A percentile compares a stretch with the other conserved stretches of the same genome.
Evolutionary conservation across 2,888 invertebrate species (phyloP).

Genomic region (Cataglyphis cursor): DNA sequence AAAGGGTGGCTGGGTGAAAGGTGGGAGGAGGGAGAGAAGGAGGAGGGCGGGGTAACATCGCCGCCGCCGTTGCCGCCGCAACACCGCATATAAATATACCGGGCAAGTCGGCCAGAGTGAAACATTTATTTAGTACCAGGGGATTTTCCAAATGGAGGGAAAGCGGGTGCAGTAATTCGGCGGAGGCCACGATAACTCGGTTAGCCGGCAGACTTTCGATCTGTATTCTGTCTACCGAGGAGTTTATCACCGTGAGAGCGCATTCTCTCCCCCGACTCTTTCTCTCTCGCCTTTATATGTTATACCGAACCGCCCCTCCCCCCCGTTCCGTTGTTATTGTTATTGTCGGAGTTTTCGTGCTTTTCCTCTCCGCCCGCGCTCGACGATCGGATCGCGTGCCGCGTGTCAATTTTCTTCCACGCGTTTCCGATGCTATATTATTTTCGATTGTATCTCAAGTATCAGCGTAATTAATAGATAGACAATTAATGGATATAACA

Average conservation of each 20-base stretch:
- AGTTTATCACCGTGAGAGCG: conserved; percentile 83
- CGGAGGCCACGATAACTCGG: conserved; percentile 82
- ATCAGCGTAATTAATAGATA: not conserved
- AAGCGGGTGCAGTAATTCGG: conserved; percentile 74
- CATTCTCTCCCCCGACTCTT: conserved; percentile 64
- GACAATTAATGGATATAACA: conserved; percentile 59
- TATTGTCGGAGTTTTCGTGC: conserved; percentile 66
- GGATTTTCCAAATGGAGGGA: conserved; percentile 83
- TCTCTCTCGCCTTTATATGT: conserved; percentile 49
- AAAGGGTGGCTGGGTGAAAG: conserved; percentile 14
- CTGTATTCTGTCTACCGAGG: conserved; percentile 84
- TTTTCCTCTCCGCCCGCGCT: conserved; percentile 36
- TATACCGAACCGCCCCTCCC: not conserved
- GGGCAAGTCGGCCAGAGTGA: conserved; percentile 78
- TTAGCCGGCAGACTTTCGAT: conserved; percentile 84
- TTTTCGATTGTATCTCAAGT: conserved; percentile 49
- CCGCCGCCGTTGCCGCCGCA: conserved; percentile 65
- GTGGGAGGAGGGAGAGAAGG: conserved; percentile 2
- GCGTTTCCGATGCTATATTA: not conserved
- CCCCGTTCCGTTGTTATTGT: conserved; percentile 52
- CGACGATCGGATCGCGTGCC: conserved; percentile 56
- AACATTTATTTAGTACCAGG: conserved; percentile 85
- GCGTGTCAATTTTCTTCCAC: conserved; percentile 56
- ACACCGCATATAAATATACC: conserved; percentile 82
- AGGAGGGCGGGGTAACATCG: conserved; percentile 50